Base-by-base conservation (phyloP, 2,797 vertebrate species). In the Varecia variegata region DNA sequence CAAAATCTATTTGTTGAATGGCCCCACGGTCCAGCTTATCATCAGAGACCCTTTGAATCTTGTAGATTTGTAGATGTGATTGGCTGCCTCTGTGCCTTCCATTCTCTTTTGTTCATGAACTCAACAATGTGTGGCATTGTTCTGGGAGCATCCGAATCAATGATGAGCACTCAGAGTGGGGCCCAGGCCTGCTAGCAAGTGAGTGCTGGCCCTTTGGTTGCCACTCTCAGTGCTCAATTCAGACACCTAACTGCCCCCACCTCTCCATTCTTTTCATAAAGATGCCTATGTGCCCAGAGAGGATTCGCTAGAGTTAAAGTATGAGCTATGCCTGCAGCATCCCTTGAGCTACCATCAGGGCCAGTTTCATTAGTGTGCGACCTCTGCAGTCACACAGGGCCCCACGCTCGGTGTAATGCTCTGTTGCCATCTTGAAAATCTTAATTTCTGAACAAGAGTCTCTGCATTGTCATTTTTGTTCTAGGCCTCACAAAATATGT, bases 381-480 rank as follows among this genome's bases (percentile, higher is more conserved):
- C 15, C 67, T 58, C 0, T 13, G 8, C 14, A 1, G 77, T 38
- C 71, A 25, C 27, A 23, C 2, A 0, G 10, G 70, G 23, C 45
- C 35, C 2, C 0, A 17, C 0, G 0, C 71, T 38, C 35, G 40
- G 77, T 27, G 67, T 45, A 43, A 40, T 40, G 43, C 30, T 47
- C 47, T 40, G 2, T 82, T 0, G 0, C 71, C 60, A 3, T 56
- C 68, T 93, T 84, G 52, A 94, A 95, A 87, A 50, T 35, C 58
- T 2, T 74, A 11, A 18, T 60, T 85, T 93, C 73, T 30, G 21
- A 52, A 45, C 25, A 50, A 17, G 7, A 8, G n/a, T 56, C 56
- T 12, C 15, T 38, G 15, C 47, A 11, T 79, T 90, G 79, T 77
- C 50, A 62, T 90, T 90, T 90, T 73, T 86, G 32, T 65, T 2